Evolutionary conservation across 2,797 vertebrate genomes (phyloP), one percentile per base, ranked within the genome.

Genomic region (Acanthurus tractus): DNA sequence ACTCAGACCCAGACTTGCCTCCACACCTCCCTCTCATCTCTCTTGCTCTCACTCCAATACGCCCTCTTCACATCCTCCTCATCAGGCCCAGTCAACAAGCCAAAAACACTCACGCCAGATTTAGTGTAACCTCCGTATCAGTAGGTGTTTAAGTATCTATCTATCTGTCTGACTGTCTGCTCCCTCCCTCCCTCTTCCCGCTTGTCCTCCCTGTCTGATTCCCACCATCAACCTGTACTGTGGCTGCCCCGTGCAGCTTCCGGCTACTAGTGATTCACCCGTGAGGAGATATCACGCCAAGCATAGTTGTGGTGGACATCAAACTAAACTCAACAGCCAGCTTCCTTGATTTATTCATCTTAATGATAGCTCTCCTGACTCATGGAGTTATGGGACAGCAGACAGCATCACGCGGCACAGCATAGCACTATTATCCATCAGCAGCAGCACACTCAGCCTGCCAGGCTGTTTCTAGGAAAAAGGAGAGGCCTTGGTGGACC

Each of bases 1-100:
- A 93, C 82, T 89, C 70, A 90, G 88, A 87, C 88, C 74, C 80
- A 90, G 89, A 89, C 89, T 86, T 85, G 83, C 82, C 88, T 90
- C 76, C 76, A 52, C 82, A 84, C 79, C 86, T 88, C 76, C 63
- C 83, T 85, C 72, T 85, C 46, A 12, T 74, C 70, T 83, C 82
- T 75, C 45, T 45, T 64, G 40, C 78, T 70, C 77, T 78, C 68
- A 40, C 42, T 84, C 72, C 78, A 82, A 76, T 67, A 68, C 40
- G 17, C 76, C 81, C 70, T 85, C 71, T 75, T 83, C 74, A 83
- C 72, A 84, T 89, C 81, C 78, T 85, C 67, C 80, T 82, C 79
- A 55, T 74, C 66, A 59, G 72, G 62, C 70, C 63, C 11, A 48
- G 50, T 77, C 64, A 67, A 68, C 78, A 70, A 62, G 77, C 73